Base-by-base conservation (phyloP, 2,113 vertebrate species). In the Rhinichthys klamathensis region DNA sequence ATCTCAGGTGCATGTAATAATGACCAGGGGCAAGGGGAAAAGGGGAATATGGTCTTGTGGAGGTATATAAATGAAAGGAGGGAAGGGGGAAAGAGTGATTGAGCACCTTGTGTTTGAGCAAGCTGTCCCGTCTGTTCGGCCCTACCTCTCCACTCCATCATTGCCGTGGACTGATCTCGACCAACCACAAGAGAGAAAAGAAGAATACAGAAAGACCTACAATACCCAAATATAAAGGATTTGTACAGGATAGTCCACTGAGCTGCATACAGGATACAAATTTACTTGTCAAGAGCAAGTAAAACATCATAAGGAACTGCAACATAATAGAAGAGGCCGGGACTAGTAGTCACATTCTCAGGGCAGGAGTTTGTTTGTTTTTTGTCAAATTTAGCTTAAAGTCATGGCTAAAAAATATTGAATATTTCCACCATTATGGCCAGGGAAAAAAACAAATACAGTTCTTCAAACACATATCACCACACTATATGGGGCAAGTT, bases 111-210 rank as follows among this genome's bases (percentile, higher is more conserved):
- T 90, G 92, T 90, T 91, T 89, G 84, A 92, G 91, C 88, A 92
- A 90, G 91, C 90, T 86, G 90, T 92, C 91, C 92, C 91, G 91
- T 94, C 93, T 91, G 91, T 91, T 94, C 89, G 83, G 86, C 91
- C 89, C 90, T 89, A 90, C 89, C 91, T 84, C 84, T 92, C 67
- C 85, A 91, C 85, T 95, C 91, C 91, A 95, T 94, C 94, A 95
- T 89, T 79, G 90, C 70, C 87, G 84, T 92, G 89, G 91, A 89
- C 86, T 90, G 56, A 84, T 87, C 91, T 91, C 87, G 89, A 92
- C 92, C 91, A 90, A 92, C 92, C 91, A 90, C 87, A 80, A 91
- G 89, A 87, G 90, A 91, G 67, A 89, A 76, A 18, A 86, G 41
- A 61, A 6, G 13, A 65, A 80, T 35, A 69, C n/a, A 70, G 21